phyloP scores from a whole-genome alignment of 2,888 invertebrate genomes.

The Conus canariensis region DNA sequence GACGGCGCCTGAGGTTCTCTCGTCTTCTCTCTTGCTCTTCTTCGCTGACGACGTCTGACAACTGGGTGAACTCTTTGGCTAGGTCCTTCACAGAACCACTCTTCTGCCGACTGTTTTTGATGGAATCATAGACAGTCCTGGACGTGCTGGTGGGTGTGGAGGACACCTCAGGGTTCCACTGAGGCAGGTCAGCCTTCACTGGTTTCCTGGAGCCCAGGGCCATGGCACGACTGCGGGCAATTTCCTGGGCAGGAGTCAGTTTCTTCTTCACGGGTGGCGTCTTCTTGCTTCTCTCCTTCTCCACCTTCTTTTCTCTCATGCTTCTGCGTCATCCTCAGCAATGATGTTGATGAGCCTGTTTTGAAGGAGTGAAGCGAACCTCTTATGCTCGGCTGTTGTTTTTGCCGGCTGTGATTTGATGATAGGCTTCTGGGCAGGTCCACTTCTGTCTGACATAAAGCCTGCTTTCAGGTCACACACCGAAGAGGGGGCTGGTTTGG shows the following conservation, averaged over 20 bases:
- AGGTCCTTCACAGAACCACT: conserved; percentile 23
- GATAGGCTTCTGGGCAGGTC: neutral
- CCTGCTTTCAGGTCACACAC: neutral
- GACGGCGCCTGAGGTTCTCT: neutral
- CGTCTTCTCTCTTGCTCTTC: conserved; percentile 8
- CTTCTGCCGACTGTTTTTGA: neutral
- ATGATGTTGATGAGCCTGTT: conserved; percentile 45
- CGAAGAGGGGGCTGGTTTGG: neutral
- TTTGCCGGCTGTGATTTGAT: neutral
- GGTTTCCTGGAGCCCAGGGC: neutral
- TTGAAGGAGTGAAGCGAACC: conserved; percentile 42
- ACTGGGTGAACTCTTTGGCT: conserved; percentile 25
- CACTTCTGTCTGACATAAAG: conserved; percentile 5
- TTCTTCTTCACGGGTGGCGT: conserved; percentile 27
- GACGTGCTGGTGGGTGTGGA: neutral
- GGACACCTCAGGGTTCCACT: neutral
- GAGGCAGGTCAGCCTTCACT: neutral
- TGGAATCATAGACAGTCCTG: neutral
- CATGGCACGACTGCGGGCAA: conserved; percentile 22
- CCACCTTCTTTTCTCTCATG: neutral
- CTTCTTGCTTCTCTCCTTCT: conserved; percentile 22
- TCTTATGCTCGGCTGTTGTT: conserved; percentile 41
- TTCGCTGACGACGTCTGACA: neutral
- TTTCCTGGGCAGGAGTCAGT: conserved; percentile 30
- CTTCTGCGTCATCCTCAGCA: conserved; percentile 36